Evolutionary conservation across 2,888 invertebrate species (phyloP), one percentile per base, ranked within the genome.

Genomic region (Digitonthophagus gazella): DNA sequence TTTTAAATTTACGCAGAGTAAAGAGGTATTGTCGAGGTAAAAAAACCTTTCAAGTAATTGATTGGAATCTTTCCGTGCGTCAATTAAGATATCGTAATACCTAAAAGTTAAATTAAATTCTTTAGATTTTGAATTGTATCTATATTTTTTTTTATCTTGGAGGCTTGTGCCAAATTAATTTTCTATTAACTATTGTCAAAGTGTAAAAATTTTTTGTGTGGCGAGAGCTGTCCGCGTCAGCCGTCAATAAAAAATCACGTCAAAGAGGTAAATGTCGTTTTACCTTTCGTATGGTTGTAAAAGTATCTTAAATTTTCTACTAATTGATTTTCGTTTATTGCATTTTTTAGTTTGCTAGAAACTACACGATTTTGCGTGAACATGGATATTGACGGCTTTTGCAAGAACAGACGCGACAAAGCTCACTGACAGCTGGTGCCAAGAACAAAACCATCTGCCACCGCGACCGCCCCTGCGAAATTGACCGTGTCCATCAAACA

Each of bases 201-300:
- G n/a, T n/a, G n/a, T n/a, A n/a, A n/a, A n/a, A n/a, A n/a, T n/a
- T 61, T 61, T n/a, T 15, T 1, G 58, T 58, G 8, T 20, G 61
- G 8, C 20, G 3, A 16, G 61, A n/a, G 19, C 8, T 18, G 16
- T 16, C 61, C 20, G 28, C 28, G 61, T 61, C 61, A 61, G 16
- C 61, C 14, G 61, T 61, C 61, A 61, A 61, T 5, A 20, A 18
- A 19, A 61, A 18, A 20, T 61, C 61, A 61, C 19, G 61, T 20
- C 16, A 15, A 18, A 15, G 61, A n/a, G 61, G 61, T 61, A 61
- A 61, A 61, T 61, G 61, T 61, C 61, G 18, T 19, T 61, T 61
- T 44, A 44, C 3, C 6, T 44, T 11, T 44, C 11, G 11, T 44
- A 6, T 2, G 28, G 28, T 44, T 5, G 6, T 3, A 44, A 22